Base-by-base conservation (phyloP, 2,113 vertebrate species). In the Lasiurus cinereus region DNA sequence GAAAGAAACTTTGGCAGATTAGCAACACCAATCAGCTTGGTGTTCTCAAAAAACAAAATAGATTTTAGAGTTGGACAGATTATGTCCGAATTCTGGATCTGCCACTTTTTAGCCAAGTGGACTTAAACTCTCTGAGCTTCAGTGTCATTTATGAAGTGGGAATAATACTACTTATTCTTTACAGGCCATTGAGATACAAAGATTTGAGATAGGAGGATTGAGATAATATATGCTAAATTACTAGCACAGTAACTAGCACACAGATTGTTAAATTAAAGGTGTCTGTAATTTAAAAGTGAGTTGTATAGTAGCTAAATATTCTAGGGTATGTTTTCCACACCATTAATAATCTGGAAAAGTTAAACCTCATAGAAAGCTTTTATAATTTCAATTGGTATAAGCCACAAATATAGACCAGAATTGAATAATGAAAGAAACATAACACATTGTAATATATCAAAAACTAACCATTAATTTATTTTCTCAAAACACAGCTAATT, bases 381-480 rank as follows among this genome's bases (percentile, higher is more conserved):
- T 93, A 78, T 54, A 79, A 87, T 72, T 66, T 95, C 70, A 88
- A 72, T 33, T 83, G 16, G 4, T 9, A 72, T 67, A 74, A 94
- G 39, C 16, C 59, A 93, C 83, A 94, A 92, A 88, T 52, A 6
- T 24, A 94, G 29, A 80, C 19, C 82, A 62, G 27, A 94, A 83
- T 29, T 88, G 1, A 88, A 94, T 96, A 70, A 78, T 88, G 31
- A 92, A 94, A 82, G 59, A 87, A 97, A 78, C 33, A 90, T n/a
- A 89, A 83, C 70, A 92, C 33, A 88, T 8, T 50, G 36, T 36
- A 92, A 88, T 78, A 64, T 46, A 82, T 79, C n/a, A 95, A 92
- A 97, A 84, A 27, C 52, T 96, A 95, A 72, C 27, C 29, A 85
- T 88, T 92, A 79, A 56, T 92, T 91, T 83, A 94, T 73, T 96